Base-by-base conservation (phyloP, 2,797 vertebrate genomes). In the Neosilurus mollespiculum region DNA sequence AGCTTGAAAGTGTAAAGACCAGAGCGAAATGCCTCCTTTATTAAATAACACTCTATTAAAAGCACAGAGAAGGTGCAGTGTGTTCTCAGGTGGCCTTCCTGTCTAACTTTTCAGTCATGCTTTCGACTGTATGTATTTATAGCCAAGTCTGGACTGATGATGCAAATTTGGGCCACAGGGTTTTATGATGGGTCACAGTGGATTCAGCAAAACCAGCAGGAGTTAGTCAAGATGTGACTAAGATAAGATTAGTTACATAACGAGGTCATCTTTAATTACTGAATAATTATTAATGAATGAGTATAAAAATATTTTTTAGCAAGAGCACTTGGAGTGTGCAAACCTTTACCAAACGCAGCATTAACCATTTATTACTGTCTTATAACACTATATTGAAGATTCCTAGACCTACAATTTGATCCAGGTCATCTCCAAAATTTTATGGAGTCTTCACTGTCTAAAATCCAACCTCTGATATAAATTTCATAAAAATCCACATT, bases 111-210 rank as follows among this genome's bases (percentile, higher is more conserved):
- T 82, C 75, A 49, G 56, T 12, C 34, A n/a, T 79, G 69, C 58
- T 83, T 62, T 75, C 67, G 16, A 20, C 30, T 54, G 43, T 51
- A n/a, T 37, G 58, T 84, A 84, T 86, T 86, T 84, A 75, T 83
- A 83, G 34, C 51, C 56, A 51, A 26, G 61, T 80, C 64, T n/a
- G 49, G 66, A 20, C 18, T 9, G 34, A 78, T 86, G 87, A 84
- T 80, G 72, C 82, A 87, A 15, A 61, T 82, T 71, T 71, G 14
- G 15, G 34, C 67, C 70, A 65, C 12, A 54, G 76, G 53, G 84
- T 81, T 37, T 87, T 34, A 7, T 9, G 54, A 34, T 54, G 20
- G 71, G 70, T 58, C 76, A 59, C 20, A 9, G 37, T 18, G 22
- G 54, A 66, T 67, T 72, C 53, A 61, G 34, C 62, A 73, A 83